Evolutionary conservation across 2,888 invertebrate species (phyloP), one percentile per base, ranked within the genome.

Genomic region (Acleris sparsana): DNA sequence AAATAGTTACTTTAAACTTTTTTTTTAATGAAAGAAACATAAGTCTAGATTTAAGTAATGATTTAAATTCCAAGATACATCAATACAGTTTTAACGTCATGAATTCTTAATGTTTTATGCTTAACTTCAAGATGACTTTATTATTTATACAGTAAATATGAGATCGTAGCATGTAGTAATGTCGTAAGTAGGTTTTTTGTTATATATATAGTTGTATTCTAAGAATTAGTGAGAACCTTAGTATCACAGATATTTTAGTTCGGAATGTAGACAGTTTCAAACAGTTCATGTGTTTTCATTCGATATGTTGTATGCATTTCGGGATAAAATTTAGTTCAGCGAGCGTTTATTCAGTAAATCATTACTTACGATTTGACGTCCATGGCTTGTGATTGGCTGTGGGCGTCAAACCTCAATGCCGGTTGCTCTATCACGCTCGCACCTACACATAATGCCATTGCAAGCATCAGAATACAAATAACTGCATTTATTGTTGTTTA

Each of bases 271-370:
- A 46, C 17, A 46, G 7, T 17, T 46, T 46, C 7, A 7, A 6
- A 25, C 25, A 25, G 25, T 7, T 25, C 1, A 17, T 5, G 17
- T 16, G 16, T 46, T 46, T 5, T 46, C 6, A 39, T 39, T 39
- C 3, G 16, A 46, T 17, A 46, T 46, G 2, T 46, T 16, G 46
- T 17, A n/a, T 46, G 5, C 5, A 17, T 16, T n/a, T 17, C 16
- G 6, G 5, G n/a, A 46, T 6, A 46, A 46, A 46, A 17, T 46
- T n/a, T 5, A 46, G 17, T 6, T n/a, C 20, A 17, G 64, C 39
- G 17, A 17, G 64, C 39, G 39, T 39, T 39, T 62, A 11, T 68
- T 74, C 69, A 62, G 18, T 63, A 69, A 72, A 75, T 73, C 72
- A 69, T 63, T 70, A 56, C 57, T 46, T 46, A 17, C n/a, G 52